phyloP scores from a whole-genome alignment of 2,888 invertebrate genomes.

The Nemotelus pantherinus region DNA sequence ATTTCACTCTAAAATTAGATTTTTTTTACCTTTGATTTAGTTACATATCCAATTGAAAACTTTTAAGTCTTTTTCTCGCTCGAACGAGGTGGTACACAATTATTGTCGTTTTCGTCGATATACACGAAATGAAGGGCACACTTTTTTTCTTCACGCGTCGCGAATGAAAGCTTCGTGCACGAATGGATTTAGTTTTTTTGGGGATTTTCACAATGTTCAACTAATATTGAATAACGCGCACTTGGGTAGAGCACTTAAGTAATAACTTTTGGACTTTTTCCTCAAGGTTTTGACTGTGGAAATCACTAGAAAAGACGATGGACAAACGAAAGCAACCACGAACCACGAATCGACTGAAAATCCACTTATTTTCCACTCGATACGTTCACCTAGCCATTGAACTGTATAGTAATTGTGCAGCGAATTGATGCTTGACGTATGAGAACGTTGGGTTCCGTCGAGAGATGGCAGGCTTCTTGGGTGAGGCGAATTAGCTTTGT shows the following conservation, averaged over 20 bases:
- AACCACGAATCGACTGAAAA: conserved; percentile 32
- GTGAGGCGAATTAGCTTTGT: too few species aligned
- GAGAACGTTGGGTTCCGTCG: neutral
- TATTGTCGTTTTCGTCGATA: neutral
- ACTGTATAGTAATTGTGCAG: conserved; percentile 10
- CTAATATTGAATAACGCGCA: neutral
- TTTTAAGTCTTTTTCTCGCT: conserved; percentile 25
- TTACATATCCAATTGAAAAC: conserved; percentile 34
- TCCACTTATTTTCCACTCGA: conserved; percentile 26
- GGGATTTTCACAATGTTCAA: neutral
- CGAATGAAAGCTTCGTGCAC: conserved; percentile 1
- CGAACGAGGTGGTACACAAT: conserved; percentile 11
- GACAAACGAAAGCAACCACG: conserved; percentile 34
- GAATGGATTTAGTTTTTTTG: neutral
- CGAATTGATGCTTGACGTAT: conserved; percentile 26
- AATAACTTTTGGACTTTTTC: conserved; percentile 2
- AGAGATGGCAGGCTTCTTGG: too few species aligned
- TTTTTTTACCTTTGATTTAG: conserved; percentile 33
- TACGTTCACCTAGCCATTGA: conserved; percentile 28
- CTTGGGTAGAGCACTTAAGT: conserved; percentile 1
- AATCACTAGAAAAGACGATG: conserved; percentile 21
- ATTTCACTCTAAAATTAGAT: neutral
- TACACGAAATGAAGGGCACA: conserved; percentile 14
- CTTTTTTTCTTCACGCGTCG: conserved; percentile 21
- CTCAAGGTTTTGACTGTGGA: conserved; percentile 17